Evolutionary conservation across 2,113 vertebrate species (phyloP).

Genomic region (Peucedramus taeniatus): DNA sequence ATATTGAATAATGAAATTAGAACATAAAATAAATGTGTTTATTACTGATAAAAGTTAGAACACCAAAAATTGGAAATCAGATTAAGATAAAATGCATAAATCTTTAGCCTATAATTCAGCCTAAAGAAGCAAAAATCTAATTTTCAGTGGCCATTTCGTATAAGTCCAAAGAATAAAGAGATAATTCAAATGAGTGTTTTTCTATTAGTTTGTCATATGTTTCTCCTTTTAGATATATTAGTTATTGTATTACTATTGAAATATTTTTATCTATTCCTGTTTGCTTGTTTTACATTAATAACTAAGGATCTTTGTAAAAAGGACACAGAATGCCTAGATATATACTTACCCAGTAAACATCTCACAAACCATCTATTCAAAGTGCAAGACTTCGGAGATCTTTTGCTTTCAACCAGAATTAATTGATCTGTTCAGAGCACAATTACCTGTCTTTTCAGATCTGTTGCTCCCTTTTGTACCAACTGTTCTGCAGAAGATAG

Average conservation of each 20-base stretch:
- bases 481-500: not conserved
- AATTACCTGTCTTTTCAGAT: not conserved
- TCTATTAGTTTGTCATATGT: not conserved
- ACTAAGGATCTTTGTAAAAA: not conserved
- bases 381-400: not conserved
- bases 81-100: not conserved
- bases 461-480: not conserved
- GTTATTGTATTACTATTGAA: not conserved
- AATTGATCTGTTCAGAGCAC: not conserved
- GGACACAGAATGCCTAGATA: not conserved
- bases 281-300: not conserved
- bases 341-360: not conserved
- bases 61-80: not conserved
- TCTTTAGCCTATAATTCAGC: not conserved
- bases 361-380: not conserved
- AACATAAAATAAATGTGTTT: not conserved
- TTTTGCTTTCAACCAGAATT: not conserved
- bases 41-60: not conserved
- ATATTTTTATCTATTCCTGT: not conserved
- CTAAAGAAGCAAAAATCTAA: not conserved
- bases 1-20: not conserved
- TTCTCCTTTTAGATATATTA: not conserved
- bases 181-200: not conserved
- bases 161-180: not conserved
- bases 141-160: not conserved